phyloP scores from a whole-genome alignment of 2,797 vertebrate genomes.

The Anableps anableps region DNA sequence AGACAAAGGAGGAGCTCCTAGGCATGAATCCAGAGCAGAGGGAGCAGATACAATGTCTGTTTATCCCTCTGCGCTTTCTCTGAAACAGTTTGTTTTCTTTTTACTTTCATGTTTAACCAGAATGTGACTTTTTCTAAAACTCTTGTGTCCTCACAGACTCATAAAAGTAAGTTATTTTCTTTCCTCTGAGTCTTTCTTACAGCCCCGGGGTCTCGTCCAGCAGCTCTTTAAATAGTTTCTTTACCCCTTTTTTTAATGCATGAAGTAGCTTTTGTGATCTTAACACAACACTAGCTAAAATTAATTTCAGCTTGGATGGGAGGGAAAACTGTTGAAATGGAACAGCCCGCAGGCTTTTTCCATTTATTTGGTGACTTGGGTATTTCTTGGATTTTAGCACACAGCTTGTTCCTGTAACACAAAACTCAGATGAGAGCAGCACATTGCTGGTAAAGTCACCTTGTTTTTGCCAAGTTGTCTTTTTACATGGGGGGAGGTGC shows the following conservation, averaged over 20 bases:
- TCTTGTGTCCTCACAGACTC: slow-evolving; percentile 42
- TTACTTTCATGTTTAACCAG: slow-evolving; percentile 51
- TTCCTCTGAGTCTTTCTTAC: slow-evolving; percentile 47
- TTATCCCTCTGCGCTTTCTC: slow-evolving; percentile 58
- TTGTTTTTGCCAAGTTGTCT: slow-evolving; percentile 78
- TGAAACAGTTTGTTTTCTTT: slow-evolving; percentile 53
- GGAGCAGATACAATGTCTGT: slow-evolving; percentile 69
- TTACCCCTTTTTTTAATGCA: slow-evolving; percentile 38
- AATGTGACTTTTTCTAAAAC: slow-evolving; percentile 47
- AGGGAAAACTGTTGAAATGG: slow-evolving; percentile 71
- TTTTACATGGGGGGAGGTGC: slow-evolving; percentile 45
- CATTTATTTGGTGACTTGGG: slow-evolving; percentile 78
- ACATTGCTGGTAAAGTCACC: slow-evolving; percentile 77
- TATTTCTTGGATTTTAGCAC: slow-evolving; percentile 74
- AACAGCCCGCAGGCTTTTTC: slow-evolving; percentile 74
- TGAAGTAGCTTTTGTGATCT: slow-evolving; percentile 74
- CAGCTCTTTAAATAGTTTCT: slow-evolving; percentile 66
- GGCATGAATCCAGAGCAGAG: slow-evolving; percentile 72
- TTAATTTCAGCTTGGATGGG: slow-evolving; percentile 75
- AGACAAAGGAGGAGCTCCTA: slow-evolving; percentile 79
- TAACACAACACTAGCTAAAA: slow-evolving; percentile 78
- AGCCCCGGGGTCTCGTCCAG: slow-evolving; percentile 60
- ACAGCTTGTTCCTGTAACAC: slow-evolving; percentile 75
- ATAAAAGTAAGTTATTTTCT: slow-evolving; percentile 63
- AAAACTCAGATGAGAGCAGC: slow-evolving; percentile 76